Evolutionary conservation across 53 echinoderm and acorn worm genomes (phyloP).

Genomic region (Holothuria leucospilota): DNA sequence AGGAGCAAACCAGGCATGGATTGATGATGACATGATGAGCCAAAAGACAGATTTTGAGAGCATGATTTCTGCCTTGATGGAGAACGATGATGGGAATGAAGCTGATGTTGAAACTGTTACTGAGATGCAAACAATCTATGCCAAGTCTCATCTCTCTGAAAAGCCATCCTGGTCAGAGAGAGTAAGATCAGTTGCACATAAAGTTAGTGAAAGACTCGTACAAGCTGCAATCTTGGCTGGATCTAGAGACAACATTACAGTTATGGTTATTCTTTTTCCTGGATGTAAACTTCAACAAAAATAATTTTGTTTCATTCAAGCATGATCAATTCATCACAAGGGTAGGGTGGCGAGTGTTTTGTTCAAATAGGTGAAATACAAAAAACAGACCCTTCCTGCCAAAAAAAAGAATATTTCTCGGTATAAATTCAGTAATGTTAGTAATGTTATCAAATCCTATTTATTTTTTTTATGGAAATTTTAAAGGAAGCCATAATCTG

Average conservation of each 20-base stretch:
- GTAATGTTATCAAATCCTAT: too few species aligned
- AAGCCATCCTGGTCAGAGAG: slow-evolving; percentile 64
- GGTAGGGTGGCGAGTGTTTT: too few species aligned
- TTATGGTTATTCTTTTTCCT: slow-evolving; percentile 86
- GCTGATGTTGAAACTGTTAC: slow-evolving; percentile 95
- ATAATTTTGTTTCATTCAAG: too few species aligned
- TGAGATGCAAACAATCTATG: slow-evolving; percentile 89
- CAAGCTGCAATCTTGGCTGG: slow-evolving; percentile 95
- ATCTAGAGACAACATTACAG: slow-evolving; percentile 90
- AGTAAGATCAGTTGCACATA: slow-evolving; percentile 73
- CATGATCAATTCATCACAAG: too few species aligned
- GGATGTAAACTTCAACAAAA: slow-evolving; percentile 58
- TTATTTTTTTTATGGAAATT: too few species aligned
- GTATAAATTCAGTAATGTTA: too few species aligned
- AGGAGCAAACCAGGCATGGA: slow-evolving; percentile 27
- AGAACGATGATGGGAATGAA: slow-evolving; percentile 89
- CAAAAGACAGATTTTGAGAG: slow-evolving; percentile 82
- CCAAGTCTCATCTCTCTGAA: slow-evolving; percentile 82
- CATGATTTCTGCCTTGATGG: slow-evolving; percentile 82
- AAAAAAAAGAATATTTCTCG: too few species aligned
- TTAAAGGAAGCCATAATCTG: too few species aligned
- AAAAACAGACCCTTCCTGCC: too few species aligned
- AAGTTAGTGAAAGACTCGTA: slow-evolving; percentile 85
- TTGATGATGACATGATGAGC: slow-evolving; percentile 1
- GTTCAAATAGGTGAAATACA: too few species aligned